A percentile compares a stretch with the other conserved stretches of the same genome.
phyloP scores from a whole-genome alignment of 1,140 invertebrate genomes.

The Leptonema lineaticorne region DNA sequence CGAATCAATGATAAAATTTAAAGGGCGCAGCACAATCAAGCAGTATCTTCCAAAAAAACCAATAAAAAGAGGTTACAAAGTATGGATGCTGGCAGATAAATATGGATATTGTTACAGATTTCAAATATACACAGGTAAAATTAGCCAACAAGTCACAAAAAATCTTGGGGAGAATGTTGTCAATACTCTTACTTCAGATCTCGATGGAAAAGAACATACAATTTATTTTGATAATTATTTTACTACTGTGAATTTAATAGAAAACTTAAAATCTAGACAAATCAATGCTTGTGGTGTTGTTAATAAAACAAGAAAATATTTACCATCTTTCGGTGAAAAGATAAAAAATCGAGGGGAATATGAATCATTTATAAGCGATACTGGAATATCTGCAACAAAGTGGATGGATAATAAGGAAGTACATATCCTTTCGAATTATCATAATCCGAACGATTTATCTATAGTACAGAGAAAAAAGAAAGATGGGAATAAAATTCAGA shows the following conservation, averaged over 20 bases:
- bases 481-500: not conserved
- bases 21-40: constrained; percentile 45
- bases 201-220: not conserved
- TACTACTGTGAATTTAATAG: not conserved
- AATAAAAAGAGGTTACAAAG: constrained; percentile 47
- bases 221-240: constrained; percentile 4
- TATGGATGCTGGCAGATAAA: constrained; percentile 39
- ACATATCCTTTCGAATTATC: not conserved
- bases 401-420: not conserved
- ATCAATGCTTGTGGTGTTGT: not conserved
- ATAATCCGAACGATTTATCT: not conserved
- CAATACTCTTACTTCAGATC: not conserved
- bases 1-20: constrained; percentile 49
- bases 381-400: not conserved
- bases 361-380: not conserved
- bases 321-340: not conserved
- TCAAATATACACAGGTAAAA: constrained; percentile 51
- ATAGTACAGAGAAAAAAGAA: not conserved
- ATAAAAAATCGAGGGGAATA: not conserved
- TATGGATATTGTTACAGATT: constrained; percentile 45
- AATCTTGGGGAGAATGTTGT: not conserved
- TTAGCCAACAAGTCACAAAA: not conserved
- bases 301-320: not conserved
- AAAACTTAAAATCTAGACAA: not conserved
- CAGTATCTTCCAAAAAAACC: constrained; percentile 48